A percentile compares a stretch with the other conserved stretches of the same genome.
Conservation (phyloP, 2,888 invertebrate species). For the Patella pellucida region DNA sequence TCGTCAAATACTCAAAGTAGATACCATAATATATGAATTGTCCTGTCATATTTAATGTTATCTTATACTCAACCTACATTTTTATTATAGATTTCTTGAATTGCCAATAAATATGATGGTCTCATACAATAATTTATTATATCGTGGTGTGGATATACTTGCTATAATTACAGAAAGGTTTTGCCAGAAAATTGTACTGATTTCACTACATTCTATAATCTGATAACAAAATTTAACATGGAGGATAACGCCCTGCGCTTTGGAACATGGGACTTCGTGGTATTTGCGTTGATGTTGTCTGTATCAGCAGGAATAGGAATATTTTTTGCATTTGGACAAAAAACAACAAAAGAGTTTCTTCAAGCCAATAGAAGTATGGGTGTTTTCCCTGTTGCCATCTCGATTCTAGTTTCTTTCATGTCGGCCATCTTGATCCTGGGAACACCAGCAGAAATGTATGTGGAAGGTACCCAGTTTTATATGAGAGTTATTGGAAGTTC, state of each 20-base stretch:
- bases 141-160: too few relatives aligned
- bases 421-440: constrained; percentile 63
- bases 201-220: too few relatives aligned
- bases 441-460: constrained; percentile 60
- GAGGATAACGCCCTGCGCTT: neutral
- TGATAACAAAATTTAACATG: neutral
- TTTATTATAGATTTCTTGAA: too few relatives aligned
- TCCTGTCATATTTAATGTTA: too few relatives aligned
- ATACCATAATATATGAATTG: too few relatives aligned
- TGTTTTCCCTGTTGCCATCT: constrained; percentile 51
- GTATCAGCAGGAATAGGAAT: constrained; percentile 54
- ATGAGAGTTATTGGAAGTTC: constrained; percentile 34
- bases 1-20: too few relatives aligned
- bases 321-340: constrained; percentile 50
- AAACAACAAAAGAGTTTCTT: constrained; percentile 52
- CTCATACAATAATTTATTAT: too few relatives aligned
- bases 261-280: constrained; percentile 42
- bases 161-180: too few relatives aligned
- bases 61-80: too few relatives aligned
- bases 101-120: too few relatives aligned
- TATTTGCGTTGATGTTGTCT: constrained; percentile 43
- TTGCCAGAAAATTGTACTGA: too few relatives aligned
- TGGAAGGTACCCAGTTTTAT: constrained; percentile 52
- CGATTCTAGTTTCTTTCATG: constrained; percentile 63
- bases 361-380: constrained; percentile 57